Conservation (phyloP, 2,888 invertebrate species). For the Dolichomitus sp. region DNA sequence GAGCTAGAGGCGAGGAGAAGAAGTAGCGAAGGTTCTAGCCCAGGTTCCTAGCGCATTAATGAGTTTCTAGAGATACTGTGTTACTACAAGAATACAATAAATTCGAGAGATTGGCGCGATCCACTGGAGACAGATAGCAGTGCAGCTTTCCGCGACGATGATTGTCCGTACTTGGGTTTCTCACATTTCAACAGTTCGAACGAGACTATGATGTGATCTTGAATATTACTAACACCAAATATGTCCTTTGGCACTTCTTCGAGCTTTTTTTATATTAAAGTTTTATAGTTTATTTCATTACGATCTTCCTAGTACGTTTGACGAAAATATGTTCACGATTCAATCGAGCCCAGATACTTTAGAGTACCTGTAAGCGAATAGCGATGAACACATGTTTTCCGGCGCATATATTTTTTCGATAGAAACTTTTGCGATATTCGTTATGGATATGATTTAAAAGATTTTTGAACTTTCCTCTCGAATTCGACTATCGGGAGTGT, state of each 20-base stretch:
- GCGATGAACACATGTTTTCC: constrained; percentile 21
- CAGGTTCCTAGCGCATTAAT: constrained; percentile 85
- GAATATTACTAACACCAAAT: constrained; percentile 2
- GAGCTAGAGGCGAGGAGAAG: constrained; percentile 88
- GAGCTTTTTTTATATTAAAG: constrained; percentile 9
- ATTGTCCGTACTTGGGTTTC: constrained; percentile 80
- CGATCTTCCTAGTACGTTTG: constrained; percentile 5
- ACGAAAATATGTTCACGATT: constrained; percentile 28
- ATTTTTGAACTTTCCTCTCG: background rate
- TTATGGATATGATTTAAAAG: constrained; percentile 30
- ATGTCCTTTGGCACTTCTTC: constrained; percentile 1
- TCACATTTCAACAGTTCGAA: constrained; percentile 78
- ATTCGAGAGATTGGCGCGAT: constrained; percentile 73
- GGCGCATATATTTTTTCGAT: constrained; percentile 25
- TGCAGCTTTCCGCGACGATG: constrained; percentile 70
- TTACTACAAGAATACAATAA: constrained; percentile 79
- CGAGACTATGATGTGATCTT: constrained; percentile 82
- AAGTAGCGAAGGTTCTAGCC: constrained; percentile 81
- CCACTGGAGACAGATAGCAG: constrained; percentile 67
- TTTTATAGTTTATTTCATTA: constrained; percentile 22
- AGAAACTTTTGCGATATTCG: constrained; percentile 16
- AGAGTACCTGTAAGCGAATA: constrained; percentile 25
- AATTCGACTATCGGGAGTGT: constrained; percentile 28
- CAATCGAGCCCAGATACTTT: constrained; percentile 23
- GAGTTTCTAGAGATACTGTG: constrained; percentile 80